Percentiles rank a stretch among this genome's conserved stretches.
Conservation (phyloP, 2,888 invertebrate genomes). For the Mycogona germanica region DNA sequence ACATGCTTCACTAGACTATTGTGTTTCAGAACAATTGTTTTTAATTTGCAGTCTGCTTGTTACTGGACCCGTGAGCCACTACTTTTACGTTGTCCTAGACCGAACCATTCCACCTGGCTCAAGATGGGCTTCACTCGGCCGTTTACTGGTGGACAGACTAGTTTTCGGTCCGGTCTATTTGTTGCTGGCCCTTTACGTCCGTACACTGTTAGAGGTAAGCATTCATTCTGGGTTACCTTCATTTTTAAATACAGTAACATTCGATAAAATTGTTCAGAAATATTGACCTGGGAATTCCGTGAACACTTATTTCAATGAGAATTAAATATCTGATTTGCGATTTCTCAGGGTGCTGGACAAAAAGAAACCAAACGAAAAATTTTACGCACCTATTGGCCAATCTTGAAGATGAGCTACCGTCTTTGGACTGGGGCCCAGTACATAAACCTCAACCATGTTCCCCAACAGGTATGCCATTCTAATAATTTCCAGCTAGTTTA, state of each 20-base stretch:
- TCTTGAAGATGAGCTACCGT: slow-evolving; percentile 15
- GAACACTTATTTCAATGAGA: no score
- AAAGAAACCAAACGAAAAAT: slow-evolving; percentile 5
- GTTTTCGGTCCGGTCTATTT: slow-evolving; percentile 11
- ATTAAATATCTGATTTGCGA: not conserved
- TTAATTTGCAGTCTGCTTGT: slow-evolving; percentile 5
- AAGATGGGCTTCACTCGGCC: slow-evolving; percentile 1
- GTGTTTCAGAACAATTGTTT: not conserved
- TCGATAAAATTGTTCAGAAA: no score
- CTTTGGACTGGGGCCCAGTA: slow-evolving; percentile 14
- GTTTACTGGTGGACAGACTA: slow-evolving; percentile 6
- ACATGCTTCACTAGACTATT: not conserved
- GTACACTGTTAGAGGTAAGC: slow-evolving; percentile 4
- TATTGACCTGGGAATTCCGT: no score
- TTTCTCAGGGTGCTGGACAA: slow-evolving; percentile 9
- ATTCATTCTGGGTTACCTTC: not conserved
- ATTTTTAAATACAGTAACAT: no score
- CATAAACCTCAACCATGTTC: slow-evolving; percentile 15
- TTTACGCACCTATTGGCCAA: slow-evolving; percentile 13
- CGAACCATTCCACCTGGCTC: not conserved
- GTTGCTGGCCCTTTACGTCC: slow-evolving; percentile 4
- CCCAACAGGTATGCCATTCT: slow-evolving; percentile 9
- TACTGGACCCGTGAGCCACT: slow-evolving; percentile 11
- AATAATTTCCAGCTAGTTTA: no score
- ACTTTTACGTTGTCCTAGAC: slow-evolving; percentile 9